Evolutionary conservation across 2,888 invertebrate species (phyloP), one percentile per base, ranked within the genome.

Genomic region (Metopia argyrocephala): DNA sequence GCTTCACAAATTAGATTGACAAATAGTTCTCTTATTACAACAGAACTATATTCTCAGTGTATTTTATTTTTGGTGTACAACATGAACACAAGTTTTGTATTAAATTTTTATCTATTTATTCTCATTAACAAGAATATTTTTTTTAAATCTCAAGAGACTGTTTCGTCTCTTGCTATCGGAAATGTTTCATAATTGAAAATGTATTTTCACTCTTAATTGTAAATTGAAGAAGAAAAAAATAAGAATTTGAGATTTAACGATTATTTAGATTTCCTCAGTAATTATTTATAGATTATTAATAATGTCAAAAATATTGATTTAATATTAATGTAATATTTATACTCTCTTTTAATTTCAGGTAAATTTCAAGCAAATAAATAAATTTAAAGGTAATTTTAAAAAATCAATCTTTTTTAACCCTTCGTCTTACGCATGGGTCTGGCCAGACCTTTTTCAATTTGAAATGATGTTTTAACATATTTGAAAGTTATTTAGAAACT

Each of bases 161-260:
- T 73, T 69, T 74, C 59, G 45, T n/a, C n/a, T n/a, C n/a, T n/a
- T 57, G 57, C 25, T 76, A 74, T 74, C 78, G 81, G 81, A 81
- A 66, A 65, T 81, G 65, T 81, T 70, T 70, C 45, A 66, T 81
- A 81, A 81, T 81, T 81, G 78, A 78, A 81, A 75, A 75, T 62
- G 50, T 69, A 31, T 69, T 21, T 73, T 31, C 38, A 56, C 54
- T 61, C 18, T 54, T 61, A 65, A 54, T 61, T 71, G 45, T 66
- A 54, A 61, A 56, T 45, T 21, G 31, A 27, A 61, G 27, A 73
- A 73, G 46, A 46, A 7, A 23, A 48, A 71, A 61, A 38, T 61
- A 9, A 27, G 45, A 12, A 31, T 15, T 15, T 38, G 38, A n/a
- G n/a, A n/a, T 0, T 15, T 38, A 38, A 12, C 3, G 3, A 38